Evolutionary conservation across 2,888 invertebrate genomes (phyloP).

Genomic region (Drosophila mettleri): DNA sequence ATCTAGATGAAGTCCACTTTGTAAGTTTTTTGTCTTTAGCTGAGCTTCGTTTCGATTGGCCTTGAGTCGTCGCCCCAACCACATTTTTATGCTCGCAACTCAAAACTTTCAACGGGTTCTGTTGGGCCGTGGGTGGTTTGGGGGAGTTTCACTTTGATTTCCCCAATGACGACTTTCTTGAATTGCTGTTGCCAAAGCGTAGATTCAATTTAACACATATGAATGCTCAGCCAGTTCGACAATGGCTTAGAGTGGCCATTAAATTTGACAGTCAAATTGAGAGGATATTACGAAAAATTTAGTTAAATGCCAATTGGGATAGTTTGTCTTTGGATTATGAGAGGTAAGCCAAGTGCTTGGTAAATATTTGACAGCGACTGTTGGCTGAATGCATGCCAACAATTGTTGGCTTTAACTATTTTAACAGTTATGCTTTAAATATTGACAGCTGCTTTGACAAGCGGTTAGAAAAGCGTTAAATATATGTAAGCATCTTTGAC

Average conservation of each 20-base stretch:
- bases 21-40: constrained; percentile 14
- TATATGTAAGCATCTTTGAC: constrained; percentile 1
- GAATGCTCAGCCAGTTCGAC: not conserved
- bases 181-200: constrained; percentile 1
- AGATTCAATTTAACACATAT: constrained; percentile 17
- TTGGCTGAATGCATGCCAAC: no score
- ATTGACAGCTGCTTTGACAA: not conserved
- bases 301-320: not conserved
- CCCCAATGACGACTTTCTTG: constrained; percentile 24
- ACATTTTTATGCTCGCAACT: not conserved
- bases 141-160: constrained; percentile 38
- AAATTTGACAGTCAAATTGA: constrained; percentile 6
- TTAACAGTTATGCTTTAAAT: not conserved
- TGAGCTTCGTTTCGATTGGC: constrained; percentile 24
- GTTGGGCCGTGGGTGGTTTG: not conserved
- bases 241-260: not conserved
- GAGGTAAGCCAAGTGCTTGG: not conserved
- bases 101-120: constrained; percentile 11
- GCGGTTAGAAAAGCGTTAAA: not conserved
- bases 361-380: not conserved
- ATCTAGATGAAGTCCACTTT: constrained; percentile 16
- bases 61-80: constrained; percentile 31
- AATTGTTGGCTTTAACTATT: not conserved
- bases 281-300: not conserved
- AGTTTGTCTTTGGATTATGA: not conserved